phyloP scores from a whole-genome alignment of 2,888 invertebrate species.

The Allolobophora icterica region DNA sequence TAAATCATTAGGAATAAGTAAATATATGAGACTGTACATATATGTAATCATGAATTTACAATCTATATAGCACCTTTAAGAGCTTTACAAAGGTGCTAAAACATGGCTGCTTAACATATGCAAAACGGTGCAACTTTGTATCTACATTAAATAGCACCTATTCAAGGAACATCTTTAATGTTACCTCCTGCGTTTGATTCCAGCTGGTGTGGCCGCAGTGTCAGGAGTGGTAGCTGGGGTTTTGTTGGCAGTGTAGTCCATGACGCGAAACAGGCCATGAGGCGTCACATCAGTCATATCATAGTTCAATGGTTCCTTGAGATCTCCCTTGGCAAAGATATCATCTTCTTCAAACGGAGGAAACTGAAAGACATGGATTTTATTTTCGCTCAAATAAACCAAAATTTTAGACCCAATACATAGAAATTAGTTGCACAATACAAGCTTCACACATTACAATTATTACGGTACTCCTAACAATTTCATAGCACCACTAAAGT shows the following conservation, averaged over 20 bases:
- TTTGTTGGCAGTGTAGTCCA: not conserved
- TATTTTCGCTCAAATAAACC: not conserved
- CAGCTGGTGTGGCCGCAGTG: not conserved
- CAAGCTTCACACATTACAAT: too few species aligned
- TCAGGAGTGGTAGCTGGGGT: not conserved
- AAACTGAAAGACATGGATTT: not conserved
- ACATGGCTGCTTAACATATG: not conserved
- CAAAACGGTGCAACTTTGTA: not conserved
- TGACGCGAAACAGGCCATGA: not conserved
- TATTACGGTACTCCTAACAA: too few species aligned
- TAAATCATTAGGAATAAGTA: too few species aligned
- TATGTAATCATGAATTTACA: not conserved
- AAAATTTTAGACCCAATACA: too few species aligned
- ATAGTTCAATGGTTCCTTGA: not conserved
- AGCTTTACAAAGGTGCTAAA: not conserved
- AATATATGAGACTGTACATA: too few species aligned
- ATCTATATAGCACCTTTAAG: not conserved
- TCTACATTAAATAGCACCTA: not conserved
- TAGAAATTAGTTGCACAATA: too few species aligned
- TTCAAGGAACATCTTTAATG: not conserved
- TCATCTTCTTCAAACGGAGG: not conserved
- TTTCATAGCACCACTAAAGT: too few species aligned
- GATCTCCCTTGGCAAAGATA: not conserved
- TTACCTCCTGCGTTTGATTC: slow-evolving; percentile 9
- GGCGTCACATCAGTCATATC: not conserved